Evolutionary conservation across 2,797 vertebrate genomes (phyloP).

Genomic region (Coilia nasus): DNA sequence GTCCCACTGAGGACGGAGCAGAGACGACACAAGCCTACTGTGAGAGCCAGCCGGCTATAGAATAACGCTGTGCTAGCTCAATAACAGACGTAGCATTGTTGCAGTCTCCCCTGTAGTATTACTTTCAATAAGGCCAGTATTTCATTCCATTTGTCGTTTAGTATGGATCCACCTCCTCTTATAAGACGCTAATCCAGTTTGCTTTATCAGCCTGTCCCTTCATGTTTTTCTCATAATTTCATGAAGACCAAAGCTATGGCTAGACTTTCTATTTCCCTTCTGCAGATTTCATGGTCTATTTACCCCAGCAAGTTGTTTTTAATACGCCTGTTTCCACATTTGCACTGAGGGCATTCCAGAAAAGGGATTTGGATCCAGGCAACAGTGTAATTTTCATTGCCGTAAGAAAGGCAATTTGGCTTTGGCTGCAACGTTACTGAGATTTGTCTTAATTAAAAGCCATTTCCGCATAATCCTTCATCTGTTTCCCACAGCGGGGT

Average conservation of each 20-base stretch:
- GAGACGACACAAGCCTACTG: background rate
- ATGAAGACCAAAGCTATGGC: slow-evolving; percentile 31
- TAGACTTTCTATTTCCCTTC: slow-evolving; percentile 21
- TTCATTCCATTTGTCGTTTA: background rate
- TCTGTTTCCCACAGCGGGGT: background rate
- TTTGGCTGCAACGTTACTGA: slow-evolving; percentile 30
- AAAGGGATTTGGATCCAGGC: slow-evolving; percentile 9
- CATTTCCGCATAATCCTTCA: slow-evolving; percentile 30
- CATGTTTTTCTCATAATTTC: slow-evolving; percentile 22
- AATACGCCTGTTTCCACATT: slow-evolving; percentile 14
- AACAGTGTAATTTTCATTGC: slow-evolving; percentile 3
- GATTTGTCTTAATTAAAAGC: slow-evolving; percentile 44
- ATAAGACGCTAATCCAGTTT: background rate
- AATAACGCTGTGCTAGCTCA: slow-evolving; percentile 8
- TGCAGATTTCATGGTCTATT: slow-evolving; percentile 39
- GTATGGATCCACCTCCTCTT: background rate
- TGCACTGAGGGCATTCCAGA: slow-evolving; percentile 7
- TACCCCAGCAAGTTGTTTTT: slow-evolving; percentile 40
- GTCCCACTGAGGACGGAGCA: background rate
- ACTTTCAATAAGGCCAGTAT: slow-evolving; percentile 19
- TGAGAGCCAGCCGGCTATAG: background rate
- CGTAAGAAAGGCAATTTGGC: background rate
- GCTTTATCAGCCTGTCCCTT: slow-evolving; percentile 10
- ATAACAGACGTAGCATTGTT: background rate
- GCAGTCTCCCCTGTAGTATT: slow-evolving; percentile 17